Evolutionary conservation across 1,140 invertebrate genomes (phyloP).

Genomic region (Agraylea sexmaculata): DNA sequence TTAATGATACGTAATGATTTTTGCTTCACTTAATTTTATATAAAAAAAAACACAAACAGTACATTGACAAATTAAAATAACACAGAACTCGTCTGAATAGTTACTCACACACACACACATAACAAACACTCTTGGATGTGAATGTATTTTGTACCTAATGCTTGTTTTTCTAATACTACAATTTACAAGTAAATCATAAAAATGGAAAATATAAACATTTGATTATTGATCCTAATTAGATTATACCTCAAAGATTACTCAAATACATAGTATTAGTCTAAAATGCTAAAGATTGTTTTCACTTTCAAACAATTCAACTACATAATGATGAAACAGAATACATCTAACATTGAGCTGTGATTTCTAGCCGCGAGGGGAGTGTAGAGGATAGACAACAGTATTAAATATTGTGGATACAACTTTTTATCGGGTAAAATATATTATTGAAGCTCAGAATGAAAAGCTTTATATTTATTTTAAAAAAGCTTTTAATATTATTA

Average conservation of each 20-base stretch:
- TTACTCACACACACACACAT: conserved; percentile 8
- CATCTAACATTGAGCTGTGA: conserved; percentile 26
- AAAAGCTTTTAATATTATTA: no score
- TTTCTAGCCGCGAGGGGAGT: conserved; percentile 41
- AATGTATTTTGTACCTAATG: no score
- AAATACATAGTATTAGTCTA: not conserved
- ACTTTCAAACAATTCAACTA: not conserved
- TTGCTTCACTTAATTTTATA: not conserved
- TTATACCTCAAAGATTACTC: no score
- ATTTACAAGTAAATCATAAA: not conserved
- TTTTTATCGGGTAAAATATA: conserved; percentile 28
- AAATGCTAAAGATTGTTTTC: not conserved
- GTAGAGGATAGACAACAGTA: conserved; percentile 31
- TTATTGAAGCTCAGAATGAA: conserved; percentile 19
- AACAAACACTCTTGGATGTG: no score
- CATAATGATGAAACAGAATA: not conserved
- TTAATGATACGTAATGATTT: not conserved
- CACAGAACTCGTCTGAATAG: conserved; percentile 7
- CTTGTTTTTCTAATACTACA: not conserved
- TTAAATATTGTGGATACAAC: conserved; percentile 31
- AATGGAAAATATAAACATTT: not conserved
- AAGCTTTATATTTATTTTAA: no score
- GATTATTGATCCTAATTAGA: not conserved
- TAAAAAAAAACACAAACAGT: not conserved
- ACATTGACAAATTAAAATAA: not conserved